Conservation (phyloP, 2,113 vertebrate genomes). For the Rhinoderma darwinii region DNA sequence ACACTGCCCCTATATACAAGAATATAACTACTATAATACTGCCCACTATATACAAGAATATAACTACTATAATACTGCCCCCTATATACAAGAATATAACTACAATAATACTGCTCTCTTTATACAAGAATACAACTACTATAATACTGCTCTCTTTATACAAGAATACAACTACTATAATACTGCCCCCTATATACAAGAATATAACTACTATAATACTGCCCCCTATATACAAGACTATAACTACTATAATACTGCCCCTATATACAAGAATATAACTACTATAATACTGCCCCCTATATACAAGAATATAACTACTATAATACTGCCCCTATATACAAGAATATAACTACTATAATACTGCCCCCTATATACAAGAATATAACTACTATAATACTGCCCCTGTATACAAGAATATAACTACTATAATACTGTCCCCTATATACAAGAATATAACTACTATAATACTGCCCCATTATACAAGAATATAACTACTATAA, state of each 20-base stretch:
- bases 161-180: conserved; percentile 21
- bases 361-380: background rate
- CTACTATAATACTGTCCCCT: too few species aligned
- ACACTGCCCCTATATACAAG: conserved; percentile 5
- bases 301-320: conserved; percentile 7
- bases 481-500: too few species aligned
- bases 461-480: too few species aligned
- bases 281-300: conserved; percentile 15
- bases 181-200: conserved; percentile 8
- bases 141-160: conserved; percentile 2
- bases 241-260: conserved; percentile 13
- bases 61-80: conserved; percentile 9
- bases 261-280: conserved; percentile 16
- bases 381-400: conserved; percentile 9
- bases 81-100: conserved; percentile 25
- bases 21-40: conserved; percentile 22
- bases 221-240: background rate
- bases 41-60: conserved; percentile 1
- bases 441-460: too few species aligned
- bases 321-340: background rate
- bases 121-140: conserved; percentile 19
- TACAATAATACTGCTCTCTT: background rate
- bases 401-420: background rate
- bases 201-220: conserved; percentile 15
- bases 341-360: background rate